phyloP scores from a whole-genome alignment of 1,140 invertebrate genomes.

The Macrobrachium nipponense region DNA sequence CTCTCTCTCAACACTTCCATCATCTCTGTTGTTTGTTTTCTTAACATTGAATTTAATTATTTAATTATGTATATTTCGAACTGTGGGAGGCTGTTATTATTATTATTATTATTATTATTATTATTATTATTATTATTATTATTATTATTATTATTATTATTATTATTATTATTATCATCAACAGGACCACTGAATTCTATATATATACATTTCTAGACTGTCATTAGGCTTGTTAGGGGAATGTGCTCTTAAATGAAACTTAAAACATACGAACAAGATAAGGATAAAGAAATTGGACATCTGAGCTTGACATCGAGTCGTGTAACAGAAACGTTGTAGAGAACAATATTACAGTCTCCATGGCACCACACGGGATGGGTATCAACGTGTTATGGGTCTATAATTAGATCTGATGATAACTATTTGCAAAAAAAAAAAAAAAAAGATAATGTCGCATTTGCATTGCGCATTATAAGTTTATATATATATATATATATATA shows the following conservation, averaged over 20 bases:
- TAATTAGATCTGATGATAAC: no score
- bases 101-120: no score
- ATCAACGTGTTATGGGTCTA: background rate
- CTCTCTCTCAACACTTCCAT: no score
- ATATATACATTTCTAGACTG: constrained; percentile 35
- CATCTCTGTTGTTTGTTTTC: no score
- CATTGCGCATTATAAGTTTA: background rate
- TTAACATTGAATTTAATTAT: no score
- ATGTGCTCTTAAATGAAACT: constrained; percentile 11
- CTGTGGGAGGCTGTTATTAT: no score
- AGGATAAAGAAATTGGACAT: background rate
- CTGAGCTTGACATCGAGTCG: background rate
- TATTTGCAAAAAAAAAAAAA: no score
- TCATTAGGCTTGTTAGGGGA: background rate
- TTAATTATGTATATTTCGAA: no score
- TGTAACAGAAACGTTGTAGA: no score
- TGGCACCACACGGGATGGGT: background rate
- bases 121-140: no score
- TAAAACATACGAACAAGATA: background rate
- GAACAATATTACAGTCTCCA: background rate
- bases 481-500: background rate
- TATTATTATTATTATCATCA: background rate
- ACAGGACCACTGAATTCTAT: background rate
- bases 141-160: background rate
- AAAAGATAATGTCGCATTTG: background rate